Evolutionary conservation across 92 coral and sea anemone genomes (phyloP).

Genomic region (Isaurus tuberculatus): DNA sequence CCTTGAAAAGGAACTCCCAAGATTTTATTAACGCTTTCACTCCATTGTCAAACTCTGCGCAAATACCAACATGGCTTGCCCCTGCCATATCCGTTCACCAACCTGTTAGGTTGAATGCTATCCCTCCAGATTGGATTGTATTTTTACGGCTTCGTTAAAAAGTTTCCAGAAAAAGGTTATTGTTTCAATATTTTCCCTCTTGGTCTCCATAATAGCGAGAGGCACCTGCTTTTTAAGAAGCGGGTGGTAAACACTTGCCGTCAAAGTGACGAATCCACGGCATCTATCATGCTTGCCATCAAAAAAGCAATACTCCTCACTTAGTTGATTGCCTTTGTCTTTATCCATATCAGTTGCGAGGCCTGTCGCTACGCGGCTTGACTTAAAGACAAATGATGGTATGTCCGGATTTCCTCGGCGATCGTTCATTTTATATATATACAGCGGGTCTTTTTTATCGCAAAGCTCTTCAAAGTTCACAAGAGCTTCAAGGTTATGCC

Average conservation of each 20-base stretch:
- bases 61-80: too few species aligned
- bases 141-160: too few species aligned
- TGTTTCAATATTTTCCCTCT: too few species aligned
- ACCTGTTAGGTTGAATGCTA: too few species aligned
- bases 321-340: not conserved
- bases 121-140: too few species aligned
- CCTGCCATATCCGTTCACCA: too few species aligned
- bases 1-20: too few species aligned
- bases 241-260: conserved; percentile 13
- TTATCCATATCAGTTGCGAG: conserved; percentile 3
- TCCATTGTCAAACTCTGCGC: too few species aligned
- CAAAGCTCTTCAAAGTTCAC: conserved; percentile 44
- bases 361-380: not conserved
- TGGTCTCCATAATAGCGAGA: too few species aligned
- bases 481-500: conserved; percentile 57
- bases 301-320: conserved; percentile 8
- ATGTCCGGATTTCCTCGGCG: conserved; percentile 48
- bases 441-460: conserved; percentile 27
- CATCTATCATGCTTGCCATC: conserved; percentile 7
- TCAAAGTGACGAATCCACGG: conserved; percentile 16
- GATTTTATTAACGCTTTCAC: too few species aligned
- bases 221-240: not conserved
- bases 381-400: conserved; percentile 10
- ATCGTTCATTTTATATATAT: conserved; percentile 49
- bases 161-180: too few species aligned